A percentile compares a stretch with the other conserved stretches of the same genome.
phyloP scores from a whole-genome alignment of 2,888 invertebrate species.

The Euphydryas editha region DNA sequence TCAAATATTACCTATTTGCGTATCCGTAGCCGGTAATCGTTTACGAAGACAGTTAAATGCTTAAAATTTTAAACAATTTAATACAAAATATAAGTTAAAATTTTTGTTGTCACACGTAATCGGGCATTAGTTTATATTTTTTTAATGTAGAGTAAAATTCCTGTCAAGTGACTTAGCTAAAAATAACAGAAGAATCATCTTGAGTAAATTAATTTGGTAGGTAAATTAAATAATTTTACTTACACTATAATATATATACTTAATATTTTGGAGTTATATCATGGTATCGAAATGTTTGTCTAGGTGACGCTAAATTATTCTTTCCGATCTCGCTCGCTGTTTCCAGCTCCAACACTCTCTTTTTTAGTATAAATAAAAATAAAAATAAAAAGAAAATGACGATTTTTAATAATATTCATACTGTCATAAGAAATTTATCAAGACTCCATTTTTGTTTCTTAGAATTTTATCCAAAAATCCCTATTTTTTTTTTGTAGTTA shows the following conservation, averaged over 20 bases:
- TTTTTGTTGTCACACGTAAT: background rate
- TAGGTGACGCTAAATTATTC: background rate
- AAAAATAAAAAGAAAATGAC: too few relatives aligned
- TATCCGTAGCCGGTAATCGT: constrained; percentile 62
- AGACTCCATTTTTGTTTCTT: too few relatives aligned
- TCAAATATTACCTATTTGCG: constrained; percentile 79
- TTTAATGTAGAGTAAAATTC: constrained; percentile 42
- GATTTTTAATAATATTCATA: too few relatives aligned
- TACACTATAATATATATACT: constrained; percentile 16
- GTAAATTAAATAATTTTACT: constrained; percentile 33
- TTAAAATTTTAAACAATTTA: constrained; percentile 23
- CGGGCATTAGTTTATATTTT: background rate
- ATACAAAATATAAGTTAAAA: background rate
- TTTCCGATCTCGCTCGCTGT: too few relatives aligned
- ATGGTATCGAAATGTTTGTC: too few relatives aligned
- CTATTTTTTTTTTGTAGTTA: too few relatives aligned
- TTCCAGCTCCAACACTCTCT: too few relatives aligned
- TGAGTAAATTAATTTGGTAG: constrained; percentile 39
- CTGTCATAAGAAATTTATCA: too few relatives aligned
- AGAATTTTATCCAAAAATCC: too few relatives aligned
- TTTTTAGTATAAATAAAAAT: too few relatives aligned
- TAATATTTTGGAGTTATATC: background rate
- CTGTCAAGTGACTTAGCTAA: constrained; percentile 15
- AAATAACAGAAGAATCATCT: constrained; percentile 39
- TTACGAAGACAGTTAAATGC: constrained; percentile 35